These are phyloP conservation scores for Dendroctonus valens DNA, from an alignment of 1,140 invertebrate genomes.

Conservation along the genomic window DNA sequence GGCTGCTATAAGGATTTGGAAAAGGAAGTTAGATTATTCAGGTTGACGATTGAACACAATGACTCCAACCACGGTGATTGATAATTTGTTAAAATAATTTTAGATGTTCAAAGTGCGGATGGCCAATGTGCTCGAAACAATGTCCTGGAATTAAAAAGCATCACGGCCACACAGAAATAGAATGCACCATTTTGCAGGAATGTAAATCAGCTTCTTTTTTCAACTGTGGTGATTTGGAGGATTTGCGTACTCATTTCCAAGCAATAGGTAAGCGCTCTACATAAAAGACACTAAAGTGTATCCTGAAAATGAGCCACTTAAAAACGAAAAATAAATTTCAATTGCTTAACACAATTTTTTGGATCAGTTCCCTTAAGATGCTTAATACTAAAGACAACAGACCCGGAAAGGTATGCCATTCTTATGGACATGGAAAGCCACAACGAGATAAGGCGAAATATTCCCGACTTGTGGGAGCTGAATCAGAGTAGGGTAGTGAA, in stretches of 20 bases:
- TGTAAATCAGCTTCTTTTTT: conserved; percentile 49
- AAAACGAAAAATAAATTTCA: too few relatives aligned
- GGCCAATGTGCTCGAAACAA: conserved; percentile 62
- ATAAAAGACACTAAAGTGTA: neutral
- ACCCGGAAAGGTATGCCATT: conserved; percentile 57
- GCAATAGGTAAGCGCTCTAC: conserved; percentile 25
- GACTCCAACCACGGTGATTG: neutral
- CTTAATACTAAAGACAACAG: conserved; percentile 49
- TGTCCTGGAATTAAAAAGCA: conserved; percentile 55
- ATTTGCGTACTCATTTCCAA: conserved; percentile 38
- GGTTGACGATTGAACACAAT: conserved; percentile 18
- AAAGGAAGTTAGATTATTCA: conserved; percentile 37
- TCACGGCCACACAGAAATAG: conserved; percentile 58
- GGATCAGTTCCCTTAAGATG: conserved; percentile 51
- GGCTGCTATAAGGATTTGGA: conserved; percentile 63
- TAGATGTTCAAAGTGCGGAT: conserved; percentile 63
- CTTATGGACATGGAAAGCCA: conserved; percentile 66
- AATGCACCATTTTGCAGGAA: conserved; percentile 56
- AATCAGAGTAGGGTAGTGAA: conserved; percentile 64
- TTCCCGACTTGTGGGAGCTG: conserved; percentile 59
- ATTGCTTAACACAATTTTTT: too few relatives aligned
- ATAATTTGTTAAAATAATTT: neutral
- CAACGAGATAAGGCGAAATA: conserved; percentile 58
- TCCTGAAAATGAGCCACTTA: too few relatives aligned
- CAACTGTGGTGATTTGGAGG: conserved; percentile 49